Evolutionary conservation across 2,797 vertebrate genomes (phyloP).

Genomic region (Muraenolepis orangiensis): DNA sequence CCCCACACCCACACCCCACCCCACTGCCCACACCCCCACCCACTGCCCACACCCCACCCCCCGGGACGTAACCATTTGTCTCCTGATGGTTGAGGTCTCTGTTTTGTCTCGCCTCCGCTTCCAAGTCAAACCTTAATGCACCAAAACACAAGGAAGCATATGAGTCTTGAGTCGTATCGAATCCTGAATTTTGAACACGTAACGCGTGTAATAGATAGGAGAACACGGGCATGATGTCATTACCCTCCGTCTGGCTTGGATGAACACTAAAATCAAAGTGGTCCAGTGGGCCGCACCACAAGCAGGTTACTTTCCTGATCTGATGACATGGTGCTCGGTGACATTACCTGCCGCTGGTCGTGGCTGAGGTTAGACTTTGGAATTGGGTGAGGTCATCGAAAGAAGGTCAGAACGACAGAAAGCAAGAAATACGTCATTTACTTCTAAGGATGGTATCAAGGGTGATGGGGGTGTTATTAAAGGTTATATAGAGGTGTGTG

Average conservation of each 20-base stretch:
- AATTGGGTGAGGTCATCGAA: no score
- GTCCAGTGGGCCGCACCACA: not conserved
- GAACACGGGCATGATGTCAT: not conserved
- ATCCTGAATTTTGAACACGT: no score
- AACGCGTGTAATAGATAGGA: not conserved
- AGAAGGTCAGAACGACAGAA: not conserved
- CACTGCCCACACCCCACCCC: not conserved
- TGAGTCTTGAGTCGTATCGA: no score
- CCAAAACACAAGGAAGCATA: no score
- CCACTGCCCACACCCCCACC: not conserved
- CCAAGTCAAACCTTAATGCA: not conserved
- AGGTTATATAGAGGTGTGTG: not conserved
- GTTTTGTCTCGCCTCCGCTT: constrained; percentile 16
- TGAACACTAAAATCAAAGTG: not conserved
- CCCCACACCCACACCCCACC: not conserved
- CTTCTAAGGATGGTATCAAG: not conserved
- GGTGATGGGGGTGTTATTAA: not conserved
- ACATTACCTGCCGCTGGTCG: not conserved
- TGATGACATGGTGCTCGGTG: not conserved
- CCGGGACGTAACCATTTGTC: constrained; percentile 22
- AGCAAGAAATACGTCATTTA: not conserved
- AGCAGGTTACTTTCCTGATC: not conserved
- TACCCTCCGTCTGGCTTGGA: not conserved
- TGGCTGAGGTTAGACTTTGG: not conserved
- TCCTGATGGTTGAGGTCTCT: not conserved